phyloP scores from a whole-genome alignment of 1,140 invertebrate species.

The Condylostylus longicornis region DNA sequence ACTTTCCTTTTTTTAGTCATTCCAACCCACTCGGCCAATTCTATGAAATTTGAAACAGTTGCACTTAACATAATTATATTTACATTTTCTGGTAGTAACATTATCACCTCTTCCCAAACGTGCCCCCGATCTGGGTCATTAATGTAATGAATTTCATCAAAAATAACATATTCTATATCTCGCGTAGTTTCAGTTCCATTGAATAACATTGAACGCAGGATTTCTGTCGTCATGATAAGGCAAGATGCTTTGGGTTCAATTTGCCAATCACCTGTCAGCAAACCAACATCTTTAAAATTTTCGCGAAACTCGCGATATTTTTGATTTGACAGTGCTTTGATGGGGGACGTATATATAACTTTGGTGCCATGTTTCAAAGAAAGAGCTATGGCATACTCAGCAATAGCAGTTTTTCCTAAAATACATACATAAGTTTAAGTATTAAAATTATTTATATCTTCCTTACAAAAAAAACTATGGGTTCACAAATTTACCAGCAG shows the following conservation, averaged over 20 bases:
- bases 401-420: slow-evolving; percentile 81
- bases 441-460: too few species aligned
- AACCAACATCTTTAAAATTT: slow-evolving; percentile 81
- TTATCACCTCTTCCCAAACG: slow-evolving; percentile 98
- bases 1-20: slow-evolving; percentile 83
- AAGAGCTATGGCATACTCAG: slow-evolving; percentile 94
- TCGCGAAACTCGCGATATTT: slow-evolving; percentile 96
- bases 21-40: slow-evolving; percentile 97
- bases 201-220: slow-evolving; percentile 92
- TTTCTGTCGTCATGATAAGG: slow-evolving; percentile 99
- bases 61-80: slow-evolving; percentile 95
- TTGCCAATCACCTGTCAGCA: slow-evolving; percentile 93
- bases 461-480: too few species aligned
- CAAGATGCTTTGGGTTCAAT: slow-evolving; percentile 86
- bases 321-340: slow-evolving; percentile 98
- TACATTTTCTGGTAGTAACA: slow-evolving; percentile 85
- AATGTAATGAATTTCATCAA: slow-evolving; percentile 99
- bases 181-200: slow-evolving; percentile 86
- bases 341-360: slow-evolving; percentile 96
- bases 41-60: slow-evolving; percentile 91
- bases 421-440: neutral
- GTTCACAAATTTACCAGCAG: slow-evolving; percentile 64
- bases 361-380: slow-evolving; percentile 86
- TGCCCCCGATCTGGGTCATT: slow-evolving; percentile 96
- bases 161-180: slow-evolving; percentile 97